phyloP scores from a whole-genome alignment of 2,888 invertebrate species.

The Eudasyphora cyanicolor region DNA sequence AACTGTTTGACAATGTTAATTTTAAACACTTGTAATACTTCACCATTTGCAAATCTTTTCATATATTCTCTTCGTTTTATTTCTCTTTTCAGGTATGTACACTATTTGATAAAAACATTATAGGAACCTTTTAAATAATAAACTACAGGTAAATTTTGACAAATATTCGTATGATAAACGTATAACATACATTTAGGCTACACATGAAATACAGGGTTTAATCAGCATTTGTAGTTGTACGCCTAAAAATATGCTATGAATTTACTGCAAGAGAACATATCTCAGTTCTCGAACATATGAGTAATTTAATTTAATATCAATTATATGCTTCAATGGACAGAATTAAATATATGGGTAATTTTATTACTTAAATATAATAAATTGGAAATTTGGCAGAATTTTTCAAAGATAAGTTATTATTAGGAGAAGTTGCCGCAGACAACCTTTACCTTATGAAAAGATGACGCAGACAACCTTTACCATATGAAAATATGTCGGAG shows the following conservation, averaged over 20 bases:
- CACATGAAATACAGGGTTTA: neutral
- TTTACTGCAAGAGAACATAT: too few relatives aligned
- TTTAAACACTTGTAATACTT: constrained; percentile 40
- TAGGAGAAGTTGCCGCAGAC: too few relatives aligned
- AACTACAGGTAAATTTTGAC: constrained; percentile 31
- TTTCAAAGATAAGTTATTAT: too few relatives aligned
- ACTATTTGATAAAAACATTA: neutral
- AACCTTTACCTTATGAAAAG: too few relatives aligned
- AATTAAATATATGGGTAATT: too few relatives aligned
- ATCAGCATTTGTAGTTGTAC: neutral
- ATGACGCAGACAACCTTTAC: too few relatives aligned
- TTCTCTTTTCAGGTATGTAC: constrained; percentile 39
- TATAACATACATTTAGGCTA: neutral
- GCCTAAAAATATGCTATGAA: neutral
- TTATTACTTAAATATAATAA: too few relatives aligned
- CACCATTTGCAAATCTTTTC: neutral
- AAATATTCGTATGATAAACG: neutral
- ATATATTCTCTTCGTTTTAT: neutral
- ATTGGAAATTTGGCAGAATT: too few relatives aligned
- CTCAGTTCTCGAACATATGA: too few relatives aligned
- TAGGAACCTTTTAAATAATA: constrained; percentile 24
- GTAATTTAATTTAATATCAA: too few relatives aligned
- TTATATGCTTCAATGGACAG: too few relatives aligned
- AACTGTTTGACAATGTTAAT: constrained; percentile 42
- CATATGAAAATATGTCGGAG: too few relatives aligned